Evolutionary conservation across 2,113 vertebrate genomes (phyloP), one percentile per base, ranked within the genome.

Genomic region (Silurus meridionalis): DNA sequence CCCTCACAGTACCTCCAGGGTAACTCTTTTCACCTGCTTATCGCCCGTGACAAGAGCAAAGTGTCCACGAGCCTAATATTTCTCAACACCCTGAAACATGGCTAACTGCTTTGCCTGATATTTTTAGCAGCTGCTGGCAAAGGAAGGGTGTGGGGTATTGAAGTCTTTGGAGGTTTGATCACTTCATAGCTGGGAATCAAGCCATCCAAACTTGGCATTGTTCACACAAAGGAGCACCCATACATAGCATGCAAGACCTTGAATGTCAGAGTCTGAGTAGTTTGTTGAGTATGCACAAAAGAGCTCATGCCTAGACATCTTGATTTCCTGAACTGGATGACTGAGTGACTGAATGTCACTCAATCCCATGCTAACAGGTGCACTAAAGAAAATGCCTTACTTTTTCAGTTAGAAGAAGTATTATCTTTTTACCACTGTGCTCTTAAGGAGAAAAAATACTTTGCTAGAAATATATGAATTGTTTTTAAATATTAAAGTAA

Each of bases 1-100:
- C 53, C 88, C 58, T 74, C 60, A 1, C 86, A 86, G 89, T 92
- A 92, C 93, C 91, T 93, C 87, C 71, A n/a, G 46, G 37, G 55
- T 21, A 67, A 92, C 91, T 92, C 94, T 92, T 90, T 92, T 91
- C 92, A 91, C 92, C 91, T 90, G 64, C 92, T 93, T 91, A 93
- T 94, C 92, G 71, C 80, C 86, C 61, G 37, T 80, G 89, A 93
- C 92, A 92, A 89, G 91, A 91, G 91, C 90, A 81, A 89, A 92
- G 92, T 92, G 93, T 92, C 91, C 86, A 14, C 81, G 83, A 87
- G 91, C 89, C 88, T 90, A 89, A 86, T 92, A 79, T 92, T 92
- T 89, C 93, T 92, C 88, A 90, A 89, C 92, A 91, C 90, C 67
- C 84, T 46, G 19, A 52, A 82, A 72, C 83, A 83, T 72, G 86